These are phyloP conservation scores for Arctocebus calabarensis DNA, from an alignment of 2,797 vertebrate species.

Conservation along the genomic window DNA sequence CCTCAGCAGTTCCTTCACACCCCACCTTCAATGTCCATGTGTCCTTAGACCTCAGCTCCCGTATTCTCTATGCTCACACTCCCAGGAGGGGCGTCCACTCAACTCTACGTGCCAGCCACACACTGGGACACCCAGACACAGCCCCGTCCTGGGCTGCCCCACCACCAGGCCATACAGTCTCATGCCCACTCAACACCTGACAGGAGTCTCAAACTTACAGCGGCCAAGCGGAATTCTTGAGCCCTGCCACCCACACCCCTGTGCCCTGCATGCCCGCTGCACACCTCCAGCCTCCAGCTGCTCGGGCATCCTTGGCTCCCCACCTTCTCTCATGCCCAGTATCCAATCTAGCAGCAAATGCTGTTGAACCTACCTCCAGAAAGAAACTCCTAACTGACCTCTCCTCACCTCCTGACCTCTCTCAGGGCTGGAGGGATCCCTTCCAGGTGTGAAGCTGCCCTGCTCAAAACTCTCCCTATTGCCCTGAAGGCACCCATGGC, in stretches of 20 bases:
- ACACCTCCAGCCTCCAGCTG: background rate
- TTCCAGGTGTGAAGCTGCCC: background rate
- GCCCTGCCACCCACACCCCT: too few species aligned
- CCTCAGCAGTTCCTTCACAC: background rate
- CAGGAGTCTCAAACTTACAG: accelerated
- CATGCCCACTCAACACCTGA: accelerated
- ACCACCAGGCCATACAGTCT: accelerated
- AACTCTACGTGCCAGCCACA: background rate
- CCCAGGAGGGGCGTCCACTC: accelerated
- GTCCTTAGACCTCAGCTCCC: background rate
- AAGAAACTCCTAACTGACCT: background rate
- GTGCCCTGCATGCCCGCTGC: background rate
- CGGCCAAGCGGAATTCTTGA: background rate
- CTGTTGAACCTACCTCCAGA: background rate
- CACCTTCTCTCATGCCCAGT: background rate
- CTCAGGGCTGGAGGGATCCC: background rate
- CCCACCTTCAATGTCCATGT: background rate
- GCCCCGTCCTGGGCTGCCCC: background rate
- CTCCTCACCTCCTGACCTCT: background rate
- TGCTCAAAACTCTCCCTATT: background rate
- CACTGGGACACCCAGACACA: background rate
- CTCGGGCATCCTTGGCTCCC: accelerated
- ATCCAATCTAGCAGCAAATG: background rate
- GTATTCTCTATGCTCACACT: background rate
- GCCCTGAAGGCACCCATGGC: background rate